Percentiles rank a stretch among this genome's conserved stretches.
Evolutionary conservation across 2,797 vertebrate genomes (phyloP).

Genomic region (Coreius guichenoti): DNA sequence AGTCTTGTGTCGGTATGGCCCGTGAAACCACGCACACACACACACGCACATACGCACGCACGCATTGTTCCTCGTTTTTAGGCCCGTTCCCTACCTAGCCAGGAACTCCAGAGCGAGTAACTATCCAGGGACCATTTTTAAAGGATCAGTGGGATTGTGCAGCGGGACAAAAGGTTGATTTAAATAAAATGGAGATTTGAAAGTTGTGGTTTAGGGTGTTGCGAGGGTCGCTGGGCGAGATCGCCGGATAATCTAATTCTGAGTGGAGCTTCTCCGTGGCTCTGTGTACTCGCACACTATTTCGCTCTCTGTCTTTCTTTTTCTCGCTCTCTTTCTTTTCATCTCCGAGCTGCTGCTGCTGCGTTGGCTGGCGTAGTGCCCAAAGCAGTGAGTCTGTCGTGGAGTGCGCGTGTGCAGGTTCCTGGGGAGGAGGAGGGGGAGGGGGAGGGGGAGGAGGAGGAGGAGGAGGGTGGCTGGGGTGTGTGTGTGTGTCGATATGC

Average conservation of each 20-base stretch:
- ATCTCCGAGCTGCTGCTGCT: constrained; percentile 79
- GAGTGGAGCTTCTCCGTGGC: constrained; percentile 1
- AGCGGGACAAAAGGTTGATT: not conserved
- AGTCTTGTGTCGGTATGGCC: constrained; percentile 71
- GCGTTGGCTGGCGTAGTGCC: constrained; percentile 79
- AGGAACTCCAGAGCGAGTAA: not conserved
- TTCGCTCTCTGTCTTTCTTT: constrained; percentile 50
- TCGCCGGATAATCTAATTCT: not conserved
- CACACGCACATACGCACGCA: not conserved
- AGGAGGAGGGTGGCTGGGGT: constrained; percentile 38
- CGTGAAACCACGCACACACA: constrained; percentile 37
- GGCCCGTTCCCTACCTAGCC: constrained; percentile 20
- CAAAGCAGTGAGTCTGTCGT: constrained; percentile 71
- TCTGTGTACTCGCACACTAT: constrained; percentile 17
- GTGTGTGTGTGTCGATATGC: constrained; percentile 40
- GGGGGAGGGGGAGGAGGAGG: constrained; percentile 47
- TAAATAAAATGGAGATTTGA: not conserved
- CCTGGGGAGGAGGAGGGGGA: constrained; percentile 49
- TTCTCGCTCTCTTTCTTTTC: constrained; percentile 58
- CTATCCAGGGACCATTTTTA: constrained; percentile 21
- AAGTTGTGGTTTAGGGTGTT: not conserved
- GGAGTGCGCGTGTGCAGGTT: constrained; percentile 64
- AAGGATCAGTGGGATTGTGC: constrained; percentile 30
- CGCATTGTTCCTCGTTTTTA: constrained; percentile 5
- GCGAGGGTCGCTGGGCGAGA: not conserved